A percentile compares a stretch with the other conserved stretches of the same genome.
Evolutionary conservation across 2,888 invertebrate species (phyloP).

Genomic region (Caenorhabditis doughertyi): DNA sequence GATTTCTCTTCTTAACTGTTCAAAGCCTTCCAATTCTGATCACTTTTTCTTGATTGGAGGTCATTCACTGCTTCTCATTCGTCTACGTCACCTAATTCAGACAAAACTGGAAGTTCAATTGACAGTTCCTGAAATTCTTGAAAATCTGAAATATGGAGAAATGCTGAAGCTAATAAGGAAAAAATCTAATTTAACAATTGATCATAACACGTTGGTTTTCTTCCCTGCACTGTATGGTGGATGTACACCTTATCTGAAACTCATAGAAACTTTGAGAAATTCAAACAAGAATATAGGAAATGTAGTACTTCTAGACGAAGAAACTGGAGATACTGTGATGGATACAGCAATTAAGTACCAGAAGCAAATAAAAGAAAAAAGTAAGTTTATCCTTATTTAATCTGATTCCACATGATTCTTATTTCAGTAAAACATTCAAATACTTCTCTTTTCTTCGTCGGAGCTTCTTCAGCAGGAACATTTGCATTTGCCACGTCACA

Average conservation of each 20-base stretch:
- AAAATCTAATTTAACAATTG: too few species aligned
- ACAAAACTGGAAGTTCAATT: conserved; percentile 38
- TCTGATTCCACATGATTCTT: background rate
- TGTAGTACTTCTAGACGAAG: conserved; percentile 36
- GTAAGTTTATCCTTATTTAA: background rate
- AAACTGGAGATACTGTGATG: conserved; percentile 31
- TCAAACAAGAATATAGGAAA: background rate
- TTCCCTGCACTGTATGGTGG: conserved; percentile 64
- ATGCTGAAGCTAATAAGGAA: conserved; percentile 25
- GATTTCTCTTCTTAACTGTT: conserved; percentile 23
- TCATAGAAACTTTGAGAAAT: conserved; percentile 4
- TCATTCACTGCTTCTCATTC: conserved; percentile 74
- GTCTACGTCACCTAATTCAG: conserved; percentile 62
- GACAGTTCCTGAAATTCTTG: conserved; percentile 55
- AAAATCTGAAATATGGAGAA: conserved; percentile 45
- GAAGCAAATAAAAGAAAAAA: conserved; percentile 45
- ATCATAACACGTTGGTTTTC: conserved; percentile 31
- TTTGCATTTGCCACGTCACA: conserved; percentile 62
- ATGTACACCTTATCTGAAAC: conserved; percentile 45
- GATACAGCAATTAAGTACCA: conserved; percentile 29
- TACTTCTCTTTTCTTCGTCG: conserved; percentile 49
- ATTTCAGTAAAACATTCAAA: background rate
- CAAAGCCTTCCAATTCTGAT: conserved; percentile 39
- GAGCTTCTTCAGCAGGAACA: conserved; percentile 70
- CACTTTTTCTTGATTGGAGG: conserved; percentile 75